A percentile compares a stretch with the other conserved stretches of the same genome.
phyloP scores from a whole-genome alignment of 2,113 vertebrate species.

The Serinus canaria region DNA sequence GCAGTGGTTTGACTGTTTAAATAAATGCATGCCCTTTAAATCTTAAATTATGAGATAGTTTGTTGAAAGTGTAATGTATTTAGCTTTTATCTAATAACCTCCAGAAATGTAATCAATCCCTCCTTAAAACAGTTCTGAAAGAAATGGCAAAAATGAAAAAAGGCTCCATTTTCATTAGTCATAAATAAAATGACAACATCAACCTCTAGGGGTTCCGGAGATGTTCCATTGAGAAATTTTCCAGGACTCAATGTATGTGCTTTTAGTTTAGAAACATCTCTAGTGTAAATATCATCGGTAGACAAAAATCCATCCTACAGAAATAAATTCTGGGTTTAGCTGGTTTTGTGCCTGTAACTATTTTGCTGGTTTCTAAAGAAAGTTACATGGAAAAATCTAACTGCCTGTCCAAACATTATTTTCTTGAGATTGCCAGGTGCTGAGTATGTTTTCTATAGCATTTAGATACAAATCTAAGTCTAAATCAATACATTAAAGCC shows the following conservation, averaged over 20 bases:
- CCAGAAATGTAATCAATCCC: constrained; percentile 76
- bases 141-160: constrained; percentile 69
- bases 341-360: background rate
- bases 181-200: constrained; percentile 68
- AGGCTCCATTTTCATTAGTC: constrained; percentile 72
- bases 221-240: constrained; percentile 63
- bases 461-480: background rate
- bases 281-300: background rate
- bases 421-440: background rate
- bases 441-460: background rate
- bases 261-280: constrained; percentile 19
- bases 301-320: background rate
- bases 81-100: constrained; percentile 82
- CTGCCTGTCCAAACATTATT: background rate
- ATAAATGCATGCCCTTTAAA: constrained; percentile 82
- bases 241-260: constrained; percentile 15
- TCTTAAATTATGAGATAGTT: constrained; percentile 85
- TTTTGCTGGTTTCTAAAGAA: constrained; percentile 34
- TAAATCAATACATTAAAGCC: background rate
- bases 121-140: constrained; percentile 72
- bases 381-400: background rate
- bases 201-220: constrained; percentile 53
- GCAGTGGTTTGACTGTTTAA: constrained; percentile 69
- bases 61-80: constrained; percentile 87
- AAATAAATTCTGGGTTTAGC: background rate